Evolutionary conservation across 2,113 vertebrate genomes (phyloP), one percentile per base, ranked within the genome.

Genomic region (Etheostoma spectabile): DNA sequence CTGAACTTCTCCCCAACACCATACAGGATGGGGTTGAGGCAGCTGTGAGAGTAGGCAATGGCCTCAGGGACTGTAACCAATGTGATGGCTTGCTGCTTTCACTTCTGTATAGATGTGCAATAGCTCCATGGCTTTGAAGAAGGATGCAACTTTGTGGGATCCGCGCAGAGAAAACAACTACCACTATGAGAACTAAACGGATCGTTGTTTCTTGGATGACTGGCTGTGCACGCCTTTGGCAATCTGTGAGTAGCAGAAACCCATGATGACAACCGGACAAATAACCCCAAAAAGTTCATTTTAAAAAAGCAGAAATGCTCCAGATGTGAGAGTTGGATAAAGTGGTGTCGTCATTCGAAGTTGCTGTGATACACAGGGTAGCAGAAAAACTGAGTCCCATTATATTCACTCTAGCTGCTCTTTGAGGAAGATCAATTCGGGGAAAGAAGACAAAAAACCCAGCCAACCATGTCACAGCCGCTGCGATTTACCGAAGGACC

Each of bases 11-110:
- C 77, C 1, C 95, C 95, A 0, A 91, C 93, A 74, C 94, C 94
- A 8, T 96, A 96, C 16, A 96, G 81, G 80, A 95, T 45, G 8
- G 95, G 95, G 63, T 96, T 95, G 16, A 95, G 77, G 80, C 94
- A 94, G 88, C 93, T 95, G 81, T 96, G 95, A 8, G 86, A 91
- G 73, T 94, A 95, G 6, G 94, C 92, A 0, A 95, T 6, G 33
- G 66, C 83, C 79, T 95, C 94, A 0, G 94, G 95, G 52, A 90
- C 46, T 94, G 85, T 14, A 94, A 52, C 72, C 51, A 88, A 0
- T 21, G 0, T 55, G 42, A 95, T 80, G 27, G 22, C 68, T 21
- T 87, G 86, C 95, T 96, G n/a, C 42, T 60, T 0, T 84, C 3
- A 30, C 94, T 1, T 1, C 7, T 0, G 1, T 0, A 2, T 91